Base-by-base conservation (phyloP, 2,888 invertebrate genomes). In the Patella ulyssiponensis region DNA sequence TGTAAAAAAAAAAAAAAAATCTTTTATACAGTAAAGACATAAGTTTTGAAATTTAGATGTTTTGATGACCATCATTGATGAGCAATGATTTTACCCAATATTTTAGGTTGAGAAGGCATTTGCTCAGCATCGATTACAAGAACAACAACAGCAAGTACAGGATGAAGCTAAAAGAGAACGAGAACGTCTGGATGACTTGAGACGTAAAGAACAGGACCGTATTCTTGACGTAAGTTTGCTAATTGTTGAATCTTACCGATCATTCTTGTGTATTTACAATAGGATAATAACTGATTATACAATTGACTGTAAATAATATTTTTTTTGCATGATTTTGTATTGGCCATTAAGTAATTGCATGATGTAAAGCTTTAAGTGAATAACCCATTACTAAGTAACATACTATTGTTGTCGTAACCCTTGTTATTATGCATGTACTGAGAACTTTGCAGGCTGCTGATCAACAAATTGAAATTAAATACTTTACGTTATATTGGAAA, bases 121-220 rank as follows among this genome's bases (percentile, higher is more conserved):
- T 93, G 94, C 94, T 70, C 94, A 94, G 80, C 96, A 97, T 91
- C 94, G 95, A 76, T 94, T 95, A 86, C 94, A 94, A 53, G 98
- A 98, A 90, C 95, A 95, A 85, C 94, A 94, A 9, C 95, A 95
- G 0, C 93, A 95, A 52, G 94, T 94, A 77, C 94, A 94, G 1
- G 96, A 97, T 86, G 95, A 95, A 71, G 96, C 96, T 90, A 93
- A 96, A 9, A 93, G 95, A 79, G 97, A 98, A 89, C 95, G 95
- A 78, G 97, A 97, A 90, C 93, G 96, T 9, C 92, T 97, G 72
- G 96, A 97, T 90, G 95, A 95, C 86, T 94, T 97, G 80, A 95
- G 97, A 90, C 94, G 95, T 81, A 94, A 95, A 76, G 98, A 99
- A 93, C 95, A 98, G 88, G 96, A 96, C 88, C 93, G 98, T 80